Evolutionary conservation across 2,113 vertebrate species (phyloP).

Genomic region (Thermophis baileyi): DNA sequence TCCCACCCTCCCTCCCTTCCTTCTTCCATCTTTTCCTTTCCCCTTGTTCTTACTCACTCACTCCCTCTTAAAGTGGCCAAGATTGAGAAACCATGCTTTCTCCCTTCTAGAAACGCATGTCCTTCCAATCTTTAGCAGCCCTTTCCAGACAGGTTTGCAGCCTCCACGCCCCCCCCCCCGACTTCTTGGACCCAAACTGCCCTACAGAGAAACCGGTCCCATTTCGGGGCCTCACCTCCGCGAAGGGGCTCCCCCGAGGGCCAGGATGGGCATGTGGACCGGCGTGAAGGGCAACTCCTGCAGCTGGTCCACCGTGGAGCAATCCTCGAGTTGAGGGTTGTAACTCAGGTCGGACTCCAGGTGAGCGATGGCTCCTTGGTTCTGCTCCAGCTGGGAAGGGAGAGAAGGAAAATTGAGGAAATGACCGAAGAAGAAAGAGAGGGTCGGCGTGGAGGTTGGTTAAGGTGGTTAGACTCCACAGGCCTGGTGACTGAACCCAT

Average conservation of each 20-base stretch:
- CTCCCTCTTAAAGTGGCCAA: too few species aligned
- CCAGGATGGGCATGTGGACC: conserved; percentile 79
- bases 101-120: too few species aligned
- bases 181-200: background rate
- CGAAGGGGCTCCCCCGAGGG: conserved; percentile 73
- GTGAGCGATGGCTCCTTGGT: conserved; percentile 66
- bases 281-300: conserved; percentile 83
- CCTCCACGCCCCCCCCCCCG: rapidly evolving
- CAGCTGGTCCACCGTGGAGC: conserved; percentile 57
- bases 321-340: background rate
- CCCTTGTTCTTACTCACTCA: too few species aligned
- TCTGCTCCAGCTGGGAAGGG: conserved; percentile 42
- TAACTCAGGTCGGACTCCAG: conserved; percentile 72
- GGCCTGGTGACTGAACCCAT: background rate
- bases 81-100: too few species aligned
- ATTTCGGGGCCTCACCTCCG: conserved; percentile 72
- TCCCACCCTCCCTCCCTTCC: too few species aligned
- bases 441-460: background rate
- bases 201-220: background rate
- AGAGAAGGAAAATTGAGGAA: background rate
- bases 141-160: background rate
- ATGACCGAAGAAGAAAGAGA: too few species aligned
- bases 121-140: too few species aligned
- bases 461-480: background rate
- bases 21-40: too few species aligned